phyloP scores from a whole-genome alignment of 1,140 invertebrate species.

The Nebria ingens region DNA sequence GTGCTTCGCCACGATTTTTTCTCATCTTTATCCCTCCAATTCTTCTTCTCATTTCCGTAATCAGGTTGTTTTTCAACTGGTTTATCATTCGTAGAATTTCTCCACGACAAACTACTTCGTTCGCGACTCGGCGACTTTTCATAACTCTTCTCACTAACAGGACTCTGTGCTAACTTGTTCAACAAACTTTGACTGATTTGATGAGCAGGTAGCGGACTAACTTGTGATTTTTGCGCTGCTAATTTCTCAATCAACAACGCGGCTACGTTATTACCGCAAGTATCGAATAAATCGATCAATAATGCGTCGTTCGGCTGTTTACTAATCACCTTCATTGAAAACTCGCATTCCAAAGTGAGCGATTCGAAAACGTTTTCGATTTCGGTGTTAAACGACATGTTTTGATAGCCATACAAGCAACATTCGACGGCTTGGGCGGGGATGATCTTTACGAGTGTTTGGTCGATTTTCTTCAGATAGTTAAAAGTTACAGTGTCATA shows the following conservation, averaged over 20 bases:
- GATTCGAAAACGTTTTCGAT: slow-evolving; percentile 36
- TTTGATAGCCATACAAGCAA: slow-evolving; percentile 45
- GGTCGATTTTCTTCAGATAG: slow-evolving; percentile 49
- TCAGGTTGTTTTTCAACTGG: neutral
- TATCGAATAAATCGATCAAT: slow-evolving; percentile 42
- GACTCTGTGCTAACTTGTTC: neutral
- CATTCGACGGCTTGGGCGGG: slow-evolving; percentile 68
- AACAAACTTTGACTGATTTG: neutral
- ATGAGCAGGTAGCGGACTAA: slow-evolving; percentile 28
- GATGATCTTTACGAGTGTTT: slow-evolving; percentile 48
- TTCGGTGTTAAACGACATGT: slow-evolving; percentile 29
- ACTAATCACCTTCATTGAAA: slow-evolving; percentile 45
- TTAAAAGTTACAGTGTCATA: slow-evolving; percentile 49
- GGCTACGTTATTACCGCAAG: slow-evolving; percentile 25
- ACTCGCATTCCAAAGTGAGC: slow-evolving; percentile 36
- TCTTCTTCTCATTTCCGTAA: neutral
- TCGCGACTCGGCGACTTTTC: neutral
- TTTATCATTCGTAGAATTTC: neutral
- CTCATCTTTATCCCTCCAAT: neutral
- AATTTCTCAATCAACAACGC: slow-evolving; percentile 29
- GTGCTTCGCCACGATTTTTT: neutral
- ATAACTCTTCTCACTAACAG: neutral
- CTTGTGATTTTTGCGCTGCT: slow-evolving; percentile 24
- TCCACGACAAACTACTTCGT: neutral
- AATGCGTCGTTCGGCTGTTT: slow-evolving; percentile 34